Base-by-base conservation (phyloP, 2,888 invertebrate genomes). In the Ypsolopha sequella region DNA sequence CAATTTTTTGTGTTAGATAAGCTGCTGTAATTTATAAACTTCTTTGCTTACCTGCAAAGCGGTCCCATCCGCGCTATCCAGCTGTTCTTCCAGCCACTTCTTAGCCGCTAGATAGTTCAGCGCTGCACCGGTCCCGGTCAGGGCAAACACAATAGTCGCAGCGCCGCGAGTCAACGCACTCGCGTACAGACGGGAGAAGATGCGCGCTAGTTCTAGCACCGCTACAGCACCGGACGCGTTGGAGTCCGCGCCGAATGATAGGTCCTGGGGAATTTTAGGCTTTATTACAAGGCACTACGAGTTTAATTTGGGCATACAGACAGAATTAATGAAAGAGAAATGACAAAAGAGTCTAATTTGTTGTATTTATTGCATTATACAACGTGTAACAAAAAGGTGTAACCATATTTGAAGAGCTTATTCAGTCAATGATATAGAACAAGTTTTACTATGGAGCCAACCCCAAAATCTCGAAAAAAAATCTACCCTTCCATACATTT, bases 41-140 rank as follows among this genome's bases (percentile, higher is more conserved):
- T 0, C 11, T 2, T 24, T 7, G 47, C 53, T 63, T 75, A 95
- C 96, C 89, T 93, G 95, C 56, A 93, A 82, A 47, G 92, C 68
- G 1, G 91, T 89, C 45, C 90, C 90, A 60, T 93, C 93, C 11
- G 90, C 75, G 0, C 91, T 91, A 69, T 99, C 98, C 55, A 96
- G 73, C 67, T 96, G 95, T 68, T 97, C 96, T 68, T 98, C 97
- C 10, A 99, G 88, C 96, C 97, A 99, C 67, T 96, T 96, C 80
- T 98, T 97, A 43, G 95, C 93, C 0, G 98, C 97, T 75, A 96
- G 95, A 72, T 95, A 99, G 86, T 98, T 99, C 7, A 92, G 80
- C 41, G 94, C 89, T 72, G 96, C 94, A 4, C 99, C 99, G 43
- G 93, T 95, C 14, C 97, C 97, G 35, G 96, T 92, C 52, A 98